A percentile compares a stretch with the other conserved stretches of the same genome.
Conservation (phyloP, 1,140 invertebrate genomes). For the Mya arenaria region DNA sequence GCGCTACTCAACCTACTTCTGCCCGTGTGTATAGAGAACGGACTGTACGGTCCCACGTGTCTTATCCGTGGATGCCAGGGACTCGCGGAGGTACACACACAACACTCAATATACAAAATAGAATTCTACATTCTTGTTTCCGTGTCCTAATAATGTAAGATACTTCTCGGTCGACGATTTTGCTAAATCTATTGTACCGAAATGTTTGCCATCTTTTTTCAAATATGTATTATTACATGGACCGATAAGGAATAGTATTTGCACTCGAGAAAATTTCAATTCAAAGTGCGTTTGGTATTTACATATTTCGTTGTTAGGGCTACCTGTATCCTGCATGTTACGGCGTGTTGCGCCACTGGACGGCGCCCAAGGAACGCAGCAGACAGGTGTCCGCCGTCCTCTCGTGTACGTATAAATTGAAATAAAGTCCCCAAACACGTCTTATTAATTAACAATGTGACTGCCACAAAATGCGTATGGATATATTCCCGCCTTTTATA, state of each 20-base stretch:
- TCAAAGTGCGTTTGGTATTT: neutral
- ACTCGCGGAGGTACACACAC: constrained; percentile 65
- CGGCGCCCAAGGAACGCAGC: constrained; percentile 65
- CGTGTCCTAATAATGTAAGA: too few relatives aligned
- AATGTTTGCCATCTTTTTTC: neutral
- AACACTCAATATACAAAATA: too few relatives aligned
- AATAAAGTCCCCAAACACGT: too few relatives aligned
- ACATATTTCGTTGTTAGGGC: constrained; percentile 51
- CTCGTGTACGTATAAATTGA: constrained; percentile 54
- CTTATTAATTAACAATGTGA: too few relatives aligned
- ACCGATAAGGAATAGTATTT: neutral
- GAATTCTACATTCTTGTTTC: too few relatives aligned
- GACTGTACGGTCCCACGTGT: constrained; percentile 67
- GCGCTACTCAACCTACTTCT: constrained; percentile 73
- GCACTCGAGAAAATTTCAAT: neutral
- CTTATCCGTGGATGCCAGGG: constrained; percentile 72
- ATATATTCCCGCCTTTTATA: too few relatives aligned
- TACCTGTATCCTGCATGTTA: constrained; percentile 69
- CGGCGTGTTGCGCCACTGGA: constrained; percentile 68
- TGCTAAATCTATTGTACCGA: too few relatives aligned
- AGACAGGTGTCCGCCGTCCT: constrained; percentile 62
- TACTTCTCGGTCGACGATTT: too few relatives aligned
- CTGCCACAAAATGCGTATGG: too few relatives aligned
- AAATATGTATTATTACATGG: neutral
- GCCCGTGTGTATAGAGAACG: constrained; percentile 69